phyloP scores from a whole-genome alignment of 2,888 invertebrate genomes.

The Brassicogethes aeneus region DNA sequence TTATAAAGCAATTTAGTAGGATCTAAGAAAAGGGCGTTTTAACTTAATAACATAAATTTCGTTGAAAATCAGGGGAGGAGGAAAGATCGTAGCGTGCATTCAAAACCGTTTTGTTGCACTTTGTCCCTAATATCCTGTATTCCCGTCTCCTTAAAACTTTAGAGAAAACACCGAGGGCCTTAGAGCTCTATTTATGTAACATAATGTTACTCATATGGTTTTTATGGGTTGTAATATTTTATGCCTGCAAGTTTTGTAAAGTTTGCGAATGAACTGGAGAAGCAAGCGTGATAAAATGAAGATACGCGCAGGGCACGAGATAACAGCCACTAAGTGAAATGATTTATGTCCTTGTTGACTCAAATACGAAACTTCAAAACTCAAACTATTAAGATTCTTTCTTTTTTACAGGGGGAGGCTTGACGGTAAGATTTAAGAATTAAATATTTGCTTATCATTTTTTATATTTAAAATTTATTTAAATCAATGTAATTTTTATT shows the following conservation, averaged over 20 bases:
- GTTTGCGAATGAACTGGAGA: conserved; percentile 15
- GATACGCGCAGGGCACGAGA: conserved; percentile 6
- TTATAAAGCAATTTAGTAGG: too few relatives aligned
- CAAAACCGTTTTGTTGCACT: not conserved
- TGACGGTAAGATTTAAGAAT: too few relatives aligned
- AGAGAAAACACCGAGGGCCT: conserved; percentile 6
- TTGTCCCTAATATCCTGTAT: not conserved
- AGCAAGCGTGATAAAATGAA: conserved; percentile 17
- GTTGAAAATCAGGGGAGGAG: not conserved
- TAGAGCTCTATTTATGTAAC: conserved; percentile 15
- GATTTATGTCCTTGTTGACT: not conserved
- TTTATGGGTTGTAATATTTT: conserved; percentile 19
- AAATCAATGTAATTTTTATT: too few relatives aligned
- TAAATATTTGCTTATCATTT: too few relatives aligned
- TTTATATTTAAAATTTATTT: too few relatives aligned
- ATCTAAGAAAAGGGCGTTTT: too few relatives aligned
- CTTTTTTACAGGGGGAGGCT: too few relatives aligned
- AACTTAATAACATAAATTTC: not conserved
- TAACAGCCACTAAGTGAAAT: not conserved
- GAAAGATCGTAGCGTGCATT: not conserved
- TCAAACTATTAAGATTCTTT: not conserved
- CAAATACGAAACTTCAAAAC: not conserved
- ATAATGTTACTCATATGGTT: conserved; percentile 14
- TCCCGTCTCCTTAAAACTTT: not conserved
- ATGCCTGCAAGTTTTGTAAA: conserved; percentile 16